Evolutionary conservation across 2,797 vertebrate species (phyloP).

Genomic region (Podarcis siculus): DNA sequence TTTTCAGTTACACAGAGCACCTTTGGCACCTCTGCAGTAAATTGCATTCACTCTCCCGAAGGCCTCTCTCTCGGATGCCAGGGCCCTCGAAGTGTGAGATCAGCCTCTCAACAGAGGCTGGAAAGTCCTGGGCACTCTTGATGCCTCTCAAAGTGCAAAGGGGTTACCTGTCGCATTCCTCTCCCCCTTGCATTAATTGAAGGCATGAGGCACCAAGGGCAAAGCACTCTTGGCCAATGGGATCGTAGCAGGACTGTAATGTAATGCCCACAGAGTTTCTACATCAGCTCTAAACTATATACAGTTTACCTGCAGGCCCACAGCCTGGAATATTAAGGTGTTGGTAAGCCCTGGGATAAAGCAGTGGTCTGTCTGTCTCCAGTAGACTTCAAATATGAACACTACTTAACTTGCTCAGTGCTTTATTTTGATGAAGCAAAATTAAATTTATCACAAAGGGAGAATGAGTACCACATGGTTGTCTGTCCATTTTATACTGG

Average conservation of each 20-base stretch:
- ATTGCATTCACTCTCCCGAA: slow-evolving; percentile 24
- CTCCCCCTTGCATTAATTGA: not conserved
- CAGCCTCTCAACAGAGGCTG: not conserved
- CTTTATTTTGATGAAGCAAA: not conserved
- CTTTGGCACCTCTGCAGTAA: slow-evolving; percentile 22
- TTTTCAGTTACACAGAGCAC: slow-evolving; percentile 27
- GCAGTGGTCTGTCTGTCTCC: not conserved
- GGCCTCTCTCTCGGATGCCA: not conserved
- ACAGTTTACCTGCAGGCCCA: not conserved
- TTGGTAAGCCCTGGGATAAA: not conserved
- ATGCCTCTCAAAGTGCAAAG: not conserved
- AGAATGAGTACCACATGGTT: not conserved
- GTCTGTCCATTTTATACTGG: not conserved
- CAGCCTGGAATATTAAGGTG: not conserved
- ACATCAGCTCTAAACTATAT: not conserved
- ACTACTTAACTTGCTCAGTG: not conserved
- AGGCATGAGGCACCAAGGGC: not conserved
- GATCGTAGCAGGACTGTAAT: not conserved
- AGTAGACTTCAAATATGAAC: not conserved
- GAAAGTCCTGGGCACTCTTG: not conserved
- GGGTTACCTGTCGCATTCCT: not conserved
- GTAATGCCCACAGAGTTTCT: not conserved
- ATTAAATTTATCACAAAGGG: not conserved
- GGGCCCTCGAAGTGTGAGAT: not conserved
- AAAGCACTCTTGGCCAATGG: not conserved